A percentile compares a stretch with the other conserved stretches of the same genome.
Evolutionary conservation across 2,888 invertebrate species (phyloP).

Genomic region (Phortica magna): DNA sequence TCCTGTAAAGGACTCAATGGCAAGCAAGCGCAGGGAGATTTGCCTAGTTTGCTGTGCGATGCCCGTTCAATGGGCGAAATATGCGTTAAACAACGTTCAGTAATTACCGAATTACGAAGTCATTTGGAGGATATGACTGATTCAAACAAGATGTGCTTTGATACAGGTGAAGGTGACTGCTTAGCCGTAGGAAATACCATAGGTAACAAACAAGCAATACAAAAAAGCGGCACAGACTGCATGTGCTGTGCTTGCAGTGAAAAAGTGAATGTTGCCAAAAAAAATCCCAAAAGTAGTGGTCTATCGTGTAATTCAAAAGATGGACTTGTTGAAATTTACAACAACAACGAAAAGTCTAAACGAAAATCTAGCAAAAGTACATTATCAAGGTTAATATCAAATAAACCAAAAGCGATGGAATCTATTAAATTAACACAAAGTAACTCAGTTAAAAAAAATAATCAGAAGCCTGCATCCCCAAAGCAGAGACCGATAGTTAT

Average conservation of each 20-base stretch:
- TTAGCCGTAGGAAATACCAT: not conserved
- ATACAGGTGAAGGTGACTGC: constrained; percentile 33
- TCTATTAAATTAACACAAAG: no score
- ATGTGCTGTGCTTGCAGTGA: constrained; percentile 18
- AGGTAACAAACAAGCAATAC: not conserved
- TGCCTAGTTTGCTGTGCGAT: constrained; percentile 61
- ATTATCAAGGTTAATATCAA: not conserved
- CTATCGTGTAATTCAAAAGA: not conserved
- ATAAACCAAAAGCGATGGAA: no score
- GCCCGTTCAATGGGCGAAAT: constrained; percentile 60
- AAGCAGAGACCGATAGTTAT: no score
- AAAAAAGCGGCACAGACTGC: constrained; percentile 16
- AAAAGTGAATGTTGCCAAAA: no score
- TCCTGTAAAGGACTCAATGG: constrained; percentile 53
- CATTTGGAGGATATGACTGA: constrained; percentile 51
- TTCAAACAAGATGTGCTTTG: constrained; percentile 21
- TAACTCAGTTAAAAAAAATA: no score
- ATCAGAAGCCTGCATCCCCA: no score
- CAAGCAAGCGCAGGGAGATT: constrained; percentile 37
- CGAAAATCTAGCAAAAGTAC: not conserved
- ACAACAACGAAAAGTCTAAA: not conserved
- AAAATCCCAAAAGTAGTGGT: no score
- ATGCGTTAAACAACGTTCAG: constrained; percentile 55
- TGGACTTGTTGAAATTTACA: not conserved
- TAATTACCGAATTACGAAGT: constrained; percentile 58